Conservation (phyloP, 2,888 invertebrate species). For the Polydrusus cervinus region DNA sequence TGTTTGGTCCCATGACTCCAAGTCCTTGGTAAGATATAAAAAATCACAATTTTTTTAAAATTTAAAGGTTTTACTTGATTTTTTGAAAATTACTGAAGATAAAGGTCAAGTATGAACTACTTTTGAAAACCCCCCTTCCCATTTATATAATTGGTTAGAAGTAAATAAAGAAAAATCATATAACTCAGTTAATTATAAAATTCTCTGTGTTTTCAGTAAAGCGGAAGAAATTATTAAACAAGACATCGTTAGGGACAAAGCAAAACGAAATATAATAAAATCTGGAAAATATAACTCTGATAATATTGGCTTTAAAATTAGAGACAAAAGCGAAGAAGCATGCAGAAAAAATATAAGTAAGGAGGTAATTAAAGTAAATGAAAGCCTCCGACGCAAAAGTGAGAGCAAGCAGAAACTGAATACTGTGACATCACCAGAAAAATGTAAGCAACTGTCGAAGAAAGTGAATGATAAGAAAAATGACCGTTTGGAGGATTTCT, state of each 20-base stretch:
- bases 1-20: conserved; percentile 12
- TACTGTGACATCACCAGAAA: not conserved
- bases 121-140: too few relatives aligned
- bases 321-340: conserved; percentile 4
- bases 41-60: too few relatives aligned
- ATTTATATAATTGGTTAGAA: too few relatives aligned
- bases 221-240: not conserved
- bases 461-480: not conserved
- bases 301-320: not conserved
- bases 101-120: too few relatives aligned
- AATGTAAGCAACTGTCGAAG: not conserved
- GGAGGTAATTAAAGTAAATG: not conserved
- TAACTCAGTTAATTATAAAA: too few relatives aligned
- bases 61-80: too few relatives aligned
- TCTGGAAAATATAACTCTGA: not conserved
- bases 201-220: conserved; percentile 1
- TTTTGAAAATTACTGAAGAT: too few relatives aligned
- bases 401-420: not conserved
- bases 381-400: not conserved
- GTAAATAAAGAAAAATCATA: not conserved
- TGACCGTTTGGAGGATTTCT: not conserved
- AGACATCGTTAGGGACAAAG: not conserved
- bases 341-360: not conserved
- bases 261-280: not conserved
- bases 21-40: conserved; percentile 10